Evolutionary conservation across 2,113 vertebrate genomes (phyloP).

Genomic region (Ceyx margarethae): DNA sequence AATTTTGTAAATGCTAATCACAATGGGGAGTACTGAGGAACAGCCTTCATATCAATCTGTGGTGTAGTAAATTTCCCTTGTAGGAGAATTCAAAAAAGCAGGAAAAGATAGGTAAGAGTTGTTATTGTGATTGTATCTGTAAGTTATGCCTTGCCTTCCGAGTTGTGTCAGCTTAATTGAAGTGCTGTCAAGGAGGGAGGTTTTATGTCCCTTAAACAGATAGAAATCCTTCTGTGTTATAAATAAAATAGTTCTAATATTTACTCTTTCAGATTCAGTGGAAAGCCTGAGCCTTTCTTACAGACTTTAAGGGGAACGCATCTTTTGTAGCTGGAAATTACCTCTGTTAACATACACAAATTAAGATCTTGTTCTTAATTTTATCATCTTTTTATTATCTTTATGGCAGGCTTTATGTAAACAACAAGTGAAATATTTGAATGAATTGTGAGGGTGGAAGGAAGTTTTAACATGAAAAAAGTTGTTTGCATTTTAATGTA

Average conservation of each 20-base stretch:
- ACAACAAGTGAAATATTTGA: background rate
- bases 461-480: background rate
- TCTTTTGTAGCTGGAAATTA: background rate
- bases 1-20: background rate
- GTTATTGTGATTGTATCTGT: background rate
- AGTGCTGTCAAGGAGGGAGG: conserved; percentile 38
- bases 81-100: background rate
- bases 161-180: conserved; percentile 36
- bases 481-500: background rate
- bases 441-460: background rate
- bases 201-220: conserved; percentile 15
- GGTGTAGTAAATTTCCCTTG: background rate
- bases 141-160: background rate
- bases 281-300: background rate
- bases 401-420: background rate
- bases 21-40: background rate
- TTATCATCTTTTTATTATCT: background rate
- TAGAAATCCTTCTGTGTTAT: conserved; percentile 1
- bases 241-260: background rate
- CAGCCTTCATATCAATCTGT: background rate
- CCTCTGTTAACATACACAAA: background rate
- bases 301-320: background rate
- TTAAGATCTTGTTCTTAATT: background rate
- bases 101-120: conserved; percentile 1
- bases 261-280: background rate